Percentiles rank a stretch among this genome's conserved stretches.
Evolutionary conservation across 2,797 vertebrate species (phyloP).

Genomic region (Microctenopoma stevenorrisi): DNA sequence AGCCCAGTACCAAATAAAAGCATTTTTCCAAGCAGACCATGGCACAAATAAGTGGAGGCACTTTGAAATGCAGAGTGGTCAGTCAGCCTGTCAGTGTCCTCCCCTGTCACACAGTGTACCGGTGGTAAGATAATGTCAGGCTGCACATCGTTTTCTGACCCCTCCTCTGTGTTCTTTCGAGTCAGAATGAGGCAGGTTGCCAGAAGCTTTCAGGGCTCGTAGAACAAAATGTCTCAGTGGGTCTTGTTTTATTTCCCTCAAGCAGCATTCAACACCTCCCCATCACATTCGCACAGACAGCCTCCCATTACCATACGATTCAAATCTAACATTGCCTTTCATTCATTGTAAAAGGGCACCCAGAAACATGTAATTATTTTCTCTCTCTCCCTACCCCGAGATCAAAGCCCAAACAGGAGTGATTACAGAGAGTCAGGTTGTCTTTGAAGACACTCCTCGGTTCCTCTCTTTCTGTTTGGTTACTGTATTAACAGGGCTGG

Average conservation of each 20-base stretch:
- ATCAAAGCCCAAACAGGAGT: conserved; percentile 82
- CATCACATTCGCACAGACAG: conserved; percentile 82
- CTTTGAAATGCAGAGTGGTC: conserved; percentile 76
- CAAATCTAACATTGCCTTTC: conserved; percentile 82
- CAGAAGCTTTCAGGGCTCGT: conserved; percentile 69
- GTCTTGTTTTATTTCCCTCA: conserved; percentile 74
- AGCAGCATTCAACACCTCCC: conserved; percentile 85
- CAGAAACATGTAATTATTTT: conserved; percentile 78
- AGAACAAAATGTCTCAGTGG: conserved; percentile 68
- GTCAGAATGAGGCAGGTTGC: conserved; percentile 57
- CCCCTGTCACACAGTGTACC: conserved; percentile 40
- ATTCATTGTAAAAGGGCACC: conserved; percentile 82
- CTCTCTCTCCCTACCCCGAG: conserved; percentile 74
- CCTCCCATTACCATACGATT: conserved; percentile 82
- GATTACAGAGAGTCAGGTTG: conserved; percentile 79
- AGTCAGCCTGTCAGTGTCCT: conserved; percentile 58
- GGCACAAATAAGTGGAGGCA: conserved; percentile 56
- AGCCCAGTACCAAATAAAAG: conserved; percentile 48
- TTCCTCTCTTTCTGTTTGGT: conserved; percentile 72
- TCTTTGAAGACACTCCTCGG: conserved; percentile 78
- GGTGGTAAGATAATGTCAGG: conserved; percentile 61
- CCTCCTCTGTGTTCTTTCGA: conserved; percentile 46
- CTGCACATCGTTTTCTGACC: conserved; percentile 54
- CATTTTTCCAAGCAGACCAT: conserved; percentile 22
- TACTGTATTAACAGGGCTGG: conserved; percentile 69